phyloP scores from a whole-genome alignment of 1,140 invertebrate genomes.

The Drosophila ercepeae region DNA sequence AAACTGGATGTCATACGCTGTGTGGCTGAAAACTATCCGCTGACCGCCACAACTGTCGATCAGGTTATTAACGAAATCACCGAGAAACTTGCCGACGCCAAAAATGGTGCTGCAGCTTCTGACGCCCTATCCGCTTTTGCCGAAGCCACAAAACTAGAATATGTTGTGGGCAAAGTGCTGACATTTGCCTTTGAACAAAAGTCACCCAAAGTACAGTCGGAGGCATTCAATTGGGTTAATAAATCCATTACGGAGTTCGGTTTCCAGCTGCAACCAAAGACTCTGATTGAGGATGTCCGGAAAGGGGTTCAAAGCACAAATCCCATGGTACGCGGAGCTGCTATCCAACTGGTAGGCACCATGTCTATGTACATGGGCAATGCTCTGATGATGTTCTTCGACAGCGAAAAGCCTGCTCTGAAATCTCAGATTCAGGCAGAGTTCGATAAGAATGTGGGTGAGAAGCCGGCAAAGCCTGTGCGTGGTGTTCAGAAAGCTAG shows the following conservation, averaged over 20 bases:
- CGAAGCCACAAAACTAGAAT: conserved; percentile 91
- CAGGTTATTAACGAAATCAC: conserved; percentile 91
- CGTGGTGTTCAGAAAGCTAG: conserved; percentile 84
- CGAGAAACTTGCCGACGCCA: conserved; percentile 93
- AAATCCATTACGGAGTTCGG: conserved; percentile 94
- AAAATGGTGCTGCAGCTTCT: conserved; percentile 89
- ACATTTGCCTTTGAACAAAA: conserved; percentile 93
- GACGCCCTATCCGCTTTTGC: conserved; percentile 91
- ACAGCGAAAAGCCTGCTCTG: conserved; percentile 93
- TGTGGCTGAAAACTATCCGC: conserved; percentile 90
- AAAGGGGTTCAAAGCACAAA: conserved; percentile 93
- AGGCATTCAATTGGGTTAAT: conserved; percentile 92
- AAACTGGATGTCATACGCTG: conserved; percentile 91
- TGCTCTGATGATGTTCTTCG: conserved; percentile 91
- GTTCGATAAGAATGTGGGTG: conserved; percentile 91
- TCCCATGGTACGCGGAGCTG: conserved; percentile 90
- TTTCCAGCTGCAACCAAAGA: conserved; percentile 89
- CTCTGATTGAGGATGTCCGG: conserved; percentile 91
- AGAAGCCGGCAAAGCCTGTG: conserved; percentile 88
- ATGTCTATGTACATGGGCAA: conserved; percentile 93
- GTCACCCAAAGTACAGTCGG: conserved; percentile 95
- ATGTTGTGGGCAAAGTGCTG: conserved; percentile 89
- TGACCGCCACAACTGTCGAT: conserved; percentile 90
- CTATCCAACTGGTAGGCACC: conserved; percentile 86
- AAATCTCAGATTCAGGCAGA: conserved; percentile 94